A percentile compares a stretch with the other conserved stretches of the same genome.
These are phyloP conservation scores for Aegithalos caudatus DNA, from an alignment of 2,113 vertebrate species.

Conservation along the genomic window DNA sequence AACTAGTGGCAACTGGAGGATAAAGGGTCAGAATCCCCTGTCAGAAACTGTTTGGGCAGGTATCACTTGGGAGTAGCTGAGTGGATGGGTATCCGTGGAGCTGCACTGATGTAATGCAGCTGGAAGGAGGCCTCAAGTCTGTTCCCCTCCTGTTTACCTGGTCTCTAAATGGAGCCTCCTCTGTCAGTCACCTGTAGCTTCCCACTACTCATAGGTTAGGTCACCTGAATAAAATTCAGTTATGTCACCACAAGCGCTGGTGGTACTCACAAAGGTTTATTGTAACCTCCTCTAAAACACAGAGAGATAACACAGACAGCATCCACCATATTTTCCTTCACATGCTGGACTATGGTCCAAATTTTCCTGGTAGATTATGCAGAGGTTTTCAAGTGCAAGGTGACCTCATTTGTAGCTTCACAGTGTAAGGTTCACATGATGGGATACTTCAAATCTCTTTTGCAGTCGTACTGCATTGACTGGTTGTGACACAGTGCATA, in stretches of 20 bases:
- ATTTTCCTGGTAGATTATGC: neutral
- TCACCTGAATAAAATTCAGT: neutral
- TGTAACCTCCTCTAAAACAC: neutral
- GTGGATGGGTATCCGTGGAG: neutral
- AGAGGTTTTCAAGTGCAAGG: neutral
- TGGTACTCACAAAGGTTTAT: neutral
- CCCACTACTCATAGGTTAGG: neutral
- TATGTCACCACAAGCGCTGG: neutral
- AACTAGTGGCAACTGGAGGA: neutral
- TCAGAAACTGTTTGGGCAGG: neutral
- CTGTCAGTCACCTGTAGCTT: neutral
- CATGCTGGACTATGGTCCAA: neutral
- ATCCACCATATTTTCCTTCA: neutral
- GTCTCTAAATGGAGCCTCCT: neutral
- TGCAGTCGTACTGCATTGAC: neutral
- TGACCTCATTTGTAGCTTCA: neutral
- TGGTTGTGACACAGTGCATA: neutral
- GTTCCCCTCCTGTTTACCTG: neutral
- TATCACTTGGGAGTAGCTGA: neutral
- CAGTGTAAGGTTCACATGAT: neutral
- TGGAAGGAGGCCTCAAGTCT: neutral
- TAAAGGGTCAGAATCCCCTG: neutral
- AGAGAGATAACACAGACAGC: neutral
- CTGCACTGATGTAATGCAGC: neutral
- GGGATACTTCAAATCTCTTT: neutral